Percentiles rank a stretch among this genome's conserved stretches.
These are phyloP conservation scores for Drosophila kepulauana DNA, from an alignment of 1,140 invertebrate species.

Conservation along the genomic window DNA sequence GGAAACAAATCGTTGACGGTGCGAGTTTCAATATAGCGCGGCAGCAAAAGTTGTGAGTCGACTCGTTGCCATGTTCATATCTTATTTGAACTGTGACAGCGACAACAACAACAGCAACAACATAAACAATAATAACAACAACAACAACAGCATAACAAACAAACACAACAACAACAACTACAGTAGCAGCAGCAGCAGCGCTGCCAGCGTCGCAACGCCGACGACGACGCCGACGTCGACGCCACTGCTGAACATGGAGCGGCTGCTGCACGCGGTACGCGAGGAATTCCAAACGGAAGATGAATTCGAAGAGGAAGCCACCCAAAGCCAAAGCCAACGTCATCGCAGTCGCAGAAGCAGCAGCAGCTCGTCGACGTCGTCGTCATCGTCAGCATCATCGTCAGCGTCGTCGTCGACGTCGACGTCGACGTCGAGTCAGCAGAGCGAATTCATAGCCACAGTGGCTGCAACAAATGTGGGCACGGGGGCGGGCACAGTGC, in stretches of 20 bases:
- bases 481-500: slow-evolving; percentile 37
- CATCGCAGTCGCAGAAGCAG: slow-evolving; percentile 24
- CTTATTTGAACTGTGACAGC: slow-evolving; percentile 76
- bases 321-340: neutral
- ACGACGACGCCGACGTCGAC: slow-evolving; percentile 37
- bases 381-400: slow-evolving; percentile 3
- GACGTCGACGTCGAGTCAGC: slow-evolving; percentile 52
- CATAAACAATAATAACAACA: slow-evolving; percentile 9
- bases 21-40: neutral
- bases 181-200: slow-evolving; percentile 20
- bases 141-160: slow-evolving; percentile 11
- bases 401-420: slow-evolving; percentile 23
- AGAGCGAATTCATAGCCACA: slow-evolving; percentile 37
- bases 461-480: slow-evolving; percentile 30
- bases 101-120: slow-evolving; percentile 39
- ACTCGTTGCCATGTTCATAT: slow-evolving; percentile 76
- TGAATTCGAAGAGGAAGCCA: slow-evolving; percentile 46
- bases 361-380: slow-evolving; percentile 21
- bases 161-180: slow-evolving; percentile 22
- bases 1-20: slow-evolving; percentile 21
- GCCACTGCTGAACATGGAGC: slow-evolving; percentile 67
- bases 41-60: neutral
- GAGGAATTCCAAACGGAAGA: slow-evolving; percentile 79
- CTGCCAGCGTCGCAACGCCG: slow-evolving; percentile 28
- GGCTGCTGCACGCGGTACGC: slow-evolving; percentile 71